Conservation (phyloP, 1,140 invertebrate genomes). For the Bombus terrestris region DNA sequence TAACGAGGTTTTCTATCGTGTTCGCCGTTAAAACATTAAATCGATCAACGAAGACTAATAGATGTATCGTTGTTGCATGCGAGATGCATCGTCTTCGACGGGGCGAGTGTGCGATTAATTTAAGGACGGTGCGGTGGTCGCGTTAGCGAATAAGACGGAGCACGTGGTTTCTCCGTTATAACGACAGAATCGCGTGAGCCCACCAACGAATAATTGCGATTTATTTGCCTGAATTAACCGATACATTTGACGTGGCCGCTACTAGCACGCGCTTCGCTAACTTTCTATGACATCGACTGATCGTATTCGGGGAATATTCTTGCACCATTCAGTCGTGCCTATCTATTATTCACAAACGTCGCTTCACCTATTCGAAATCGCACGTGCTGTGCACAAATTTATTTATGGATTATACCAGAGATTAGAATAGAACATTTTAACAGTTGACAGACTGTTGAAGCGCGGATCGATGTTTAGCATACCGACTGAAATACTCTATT, state of each 20-base stretch:
- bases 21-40: neutral
- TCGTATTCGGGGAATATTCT: slow-evolving; percentile 14
- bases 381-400: neutral
- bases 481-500: neutral
- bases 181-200: slow-evolving; percentile 36
- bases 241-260: slow-evolving; percentile 35
- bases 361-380: neutral
- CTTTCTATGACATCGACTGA: slow-evolving; percentile 33
- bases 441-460: neutral
- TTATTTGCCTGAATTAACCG: slow-evolving; percentile 58
- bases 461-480: too few species aligned
- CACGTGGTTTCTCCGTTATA: slow-evolving; percentile 25
- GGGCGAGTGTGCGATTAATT: slow-evolving; percentile 31
- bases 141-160: slow-evolving; percentile 18
- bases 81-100: slow-evolving; percentile 23
- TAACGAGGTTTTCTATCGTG: neutral
- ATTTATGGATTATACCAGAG: too few species aligned
- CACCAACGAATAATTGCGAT: slow-evolving; percentile 48
- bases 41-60: slow-evolving; percentile 22
- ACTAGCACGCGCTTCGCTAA: slow-evolving; percentile 15
- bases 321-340: too few species aligned
- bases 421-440: neutral
- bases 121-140: slow-evolving; percentile 29
- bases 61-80: neutral
- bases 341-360: neutral